Evolutionary conservation across 2,113 vertebrate genomes (phyloP).

Genomic region (Podocnemis expansa): DNA sequence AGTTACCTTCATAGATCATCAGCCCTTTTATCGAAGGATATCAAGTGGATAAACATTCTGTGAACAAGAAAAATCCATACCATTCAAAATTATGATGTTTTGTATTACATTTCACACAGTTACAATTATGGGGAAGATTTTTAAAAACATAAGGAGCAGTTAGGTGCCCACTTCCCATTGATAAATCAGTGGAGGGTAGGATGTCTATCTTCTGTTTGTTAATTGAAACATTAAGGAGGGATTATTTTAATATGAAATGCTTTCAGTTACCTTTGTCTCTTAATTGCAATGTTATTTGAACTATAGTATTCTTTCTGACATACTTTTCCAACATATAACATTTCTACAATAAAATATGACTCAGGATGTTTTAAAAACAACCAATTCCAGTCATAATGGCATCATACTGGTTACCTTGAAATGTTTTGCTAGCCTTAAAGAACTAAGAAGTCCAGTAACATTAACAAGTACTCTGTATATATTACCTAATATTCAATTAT

Average conservation of each 20-base stretch:
- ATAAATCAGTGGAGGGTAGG: neutral
- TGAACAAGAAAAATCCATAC: neutral
- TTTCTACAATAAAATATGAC: neutral
- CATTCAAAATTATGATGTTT: neutral
- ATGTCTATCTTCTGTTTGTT: neutral
- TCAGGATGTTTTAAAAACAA: neutral
- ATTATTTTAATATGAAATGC: neutral
- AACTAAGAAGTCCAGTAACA: neutral
- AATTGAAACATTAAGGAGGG: neutral
- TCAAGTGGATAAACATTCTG: neutral
- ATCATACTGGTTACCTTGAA: neutral
- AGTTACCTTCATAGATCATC: neutral
- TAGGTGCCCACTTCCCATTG: neutral
- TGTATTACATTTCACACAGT: neutral
- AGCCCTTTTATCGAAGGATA: neutral
- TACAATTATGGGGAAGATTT: neutral
- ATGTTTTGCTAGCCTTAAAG: neutral
- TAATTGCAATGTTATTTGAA: neutral
- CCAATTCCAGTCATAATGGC: neutral
- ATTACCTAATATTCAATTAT: fast-evolving
- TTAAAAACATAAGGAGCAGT: neutral
- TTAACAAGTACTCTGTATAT: neutral
- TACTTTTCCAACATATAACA: neutral
- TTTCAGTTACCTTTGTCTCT: neutral
- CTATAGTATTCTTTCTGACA: neutral